Base-by-base conservation (phyloP, 2,888 invertebrate species). In the Nasonia oneida region DNA sequence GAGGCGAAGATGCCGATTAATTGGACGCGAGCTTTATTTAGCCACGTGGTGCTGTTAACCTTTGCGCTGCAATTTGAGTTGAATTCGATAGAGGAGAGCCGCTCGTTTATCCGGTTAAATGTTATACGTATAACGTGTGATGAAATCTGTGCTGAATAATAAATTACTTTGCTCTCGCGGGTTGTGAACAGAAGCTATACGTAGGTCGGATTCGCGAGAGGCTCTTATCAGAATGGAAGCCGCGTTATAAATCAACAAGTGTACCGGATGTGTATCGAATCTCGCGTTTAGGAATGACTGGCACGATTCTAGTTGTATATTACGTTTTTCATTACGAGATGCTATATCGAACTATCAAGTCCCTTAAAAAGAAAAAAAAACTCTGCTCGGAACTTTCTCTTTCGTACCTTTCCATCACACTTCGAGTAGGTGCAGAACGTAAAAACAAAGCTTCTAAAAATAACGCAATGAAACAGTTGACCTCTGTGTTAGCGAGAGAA, bases 1-100 rank as follows among this genome's bases (percentile, higher is more conserved):
- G 23, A 23, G 14, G 29, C 3, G 14, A 29, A 64, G 64, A 64
- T 12, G 29, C 29, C 29, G n/a, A 29, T 37, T 61, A 57, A 53
- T 76, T 57, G 53, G 53, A 64, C 5, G 12, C 29, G 64, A 4
- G 42, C 3, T 42, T n/a, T 18, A n/a, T 10, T n/a, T 4, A 12
- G 42, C 18, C 37, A 5, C 12, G 23, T 3, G 15, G 57, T 57
- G 67, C 14, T n/a, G 8, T 67, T n/a, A 67, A 29, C 15, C 29
- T 29, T 33, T 29, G 0, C 33, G 23, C 57, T 2, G 79, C 79
- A 80, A 80, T 70, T 50, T n/a, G 53, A 80, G 70, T 80, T 67
- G 47, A 74, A 47, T 75, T 81, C 37, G 39, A 47, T 12, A 64
- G 3, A 64, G 74, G 64, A 18, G 67, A 18, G 33, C 3, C 8